Evolutionary conservation across 2,113 vertebrate species (phyloP).

Genomic region (Pleuronectes platessa): DNA sequence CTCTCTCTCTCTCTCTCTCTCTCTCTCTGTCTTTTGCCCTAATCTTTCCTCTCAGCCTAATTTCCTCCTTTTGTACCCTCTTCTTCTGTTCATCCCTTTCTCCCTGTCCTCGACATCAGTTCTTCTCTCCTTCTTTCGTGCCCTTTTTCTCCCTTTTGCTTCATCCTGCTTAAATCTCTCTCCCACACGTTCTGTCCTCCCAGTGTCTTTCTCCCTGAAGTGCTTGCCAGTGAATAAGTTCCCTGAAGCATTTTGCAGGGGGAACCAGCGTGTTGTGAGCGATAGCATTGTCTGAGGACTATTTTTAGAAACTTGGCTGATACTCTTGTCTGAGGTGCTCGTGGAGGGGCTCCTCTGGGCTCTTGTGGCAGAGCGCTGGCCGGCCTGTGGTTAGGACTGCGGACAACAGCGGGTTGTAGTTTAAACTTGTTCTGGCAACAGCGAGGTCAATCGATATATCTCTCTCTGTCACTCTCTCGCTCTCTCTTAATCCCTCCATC

Average conservation of each 20-base stretch:
- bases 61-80: constrained; percentile 3
- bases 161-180: constrained; percentile 15
- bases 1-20: constrained; percentile 36
- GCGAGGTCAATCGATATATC: constrained; percentile 30
- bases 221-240: constrained; percentile 53
- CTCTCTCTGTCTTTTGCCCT: constrained; percentile 14
- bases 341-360: constrained; percentile 53
- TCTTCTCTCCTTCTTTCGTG: not conserved
- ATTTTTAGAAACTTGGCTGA: constrained; percentile 78
- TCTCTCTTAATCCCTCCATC: not conserved
- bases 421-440: constrained; percentile 55
- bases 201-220: constrained; percentile 43
- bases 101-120: constrained; percentile 8
- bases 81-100: not conserved
- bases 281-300: constrained; percentile 67
- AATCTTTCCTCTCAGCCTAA: constrained; percentile 26
- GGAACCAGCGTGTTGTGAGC: constrained; percentile 58
- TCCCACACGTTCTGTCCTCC: not conserved
- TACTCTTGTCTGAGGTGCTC: constrained; percentile 62
- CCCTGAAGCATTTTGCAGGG: constrained; percentile 61
- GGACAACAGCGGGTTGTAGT: constrained; percentile 30
- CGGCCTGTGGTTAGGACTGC: constrained; percentile 31
- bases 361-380: constrained; percentile 41
- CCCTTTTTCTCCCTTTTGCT: constrained; percentile 1
- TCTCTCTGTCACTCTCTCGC: not conserved